Percentiles rank a stretch among this genome's conserved stretches.
Evolutionary conservation across 2,888 invertebrate species (phyloP).

Genomic region (Nudaria mundana): DNA sequence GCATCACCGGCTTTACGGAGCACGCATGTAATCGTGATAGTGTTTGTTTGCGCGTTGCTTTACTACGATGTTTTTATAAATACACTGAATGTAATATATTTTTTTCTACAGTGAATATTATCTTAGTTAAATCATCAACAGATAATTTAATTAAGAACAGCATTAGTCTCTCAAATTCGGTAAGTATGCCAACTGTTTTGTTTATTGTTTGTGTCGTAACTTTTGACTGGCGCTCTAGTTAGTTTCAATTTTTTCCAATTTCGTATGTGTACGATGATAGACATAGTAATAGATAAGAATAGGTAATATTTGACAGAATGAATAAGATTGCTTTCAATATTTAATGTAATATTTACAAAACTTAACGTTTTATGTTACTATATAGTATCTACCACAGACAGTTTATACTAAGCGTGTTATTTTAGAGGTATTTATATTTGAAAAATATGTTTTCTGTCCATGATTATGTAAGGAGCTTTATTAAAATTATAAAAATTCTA

Average conservation of each 20-base stretch:
- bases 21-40: constrained; percentile 49
- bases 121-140: constrained; percentile 5
- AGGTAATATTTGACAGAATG: neutral
- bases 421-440: neutral
- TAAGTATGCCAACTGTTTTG: constrained; percentile 8
- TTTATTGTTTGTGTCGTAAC: too few species aligned
- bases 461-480: too few species aligned
- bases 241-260: too few species aligned
- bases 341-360: too few species aligned
- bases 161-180: too few species aligned
- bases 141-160: constrained; percentile 5
- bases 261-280: neutral
- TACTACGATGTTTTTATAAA: constrained; percentile 45
- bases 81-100: constrained; percentile 21
- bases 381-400: too few species aligned
- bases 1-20: constrained; percentile 28
- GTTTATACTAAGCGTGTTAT: too few species aligned
- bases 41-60: constrained; percentile 52
- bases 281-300: too few species aligned
- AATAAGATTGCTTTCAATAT: too few species aligned
- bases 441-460: too few species aligned
- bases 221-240: too few species aligned
- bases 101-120: constrained; percentile 7
- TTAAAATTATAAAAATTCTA: too few species aligned
- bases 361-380: neutral